Conservation (phyloP, 1,140 invertebrate species). For the Octopus sinensis region DNA sequence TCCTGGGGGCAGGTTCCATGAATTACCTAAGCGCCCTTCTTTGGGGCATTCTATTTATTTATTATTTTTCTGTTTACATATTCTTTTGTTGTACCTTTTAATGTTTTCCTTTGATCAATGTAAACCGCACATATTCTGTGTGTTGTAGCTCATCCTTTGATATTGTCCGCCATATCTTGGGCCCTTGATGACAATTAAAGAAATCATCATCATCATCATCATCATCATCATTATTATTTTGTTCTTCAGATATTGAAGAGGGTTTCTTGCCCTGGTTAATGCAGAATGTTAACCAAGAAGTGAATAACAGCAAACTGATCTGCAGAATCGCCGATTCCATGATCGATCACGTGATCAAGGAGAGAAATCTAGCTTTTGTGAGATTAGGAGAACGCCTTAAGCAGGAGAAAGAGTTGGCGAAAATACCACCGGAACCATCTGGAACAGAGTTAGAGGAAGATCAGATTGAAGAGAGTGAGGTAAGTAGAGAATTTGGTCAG, state of each 20-base stretch:
- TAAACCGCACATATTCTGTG: no score
- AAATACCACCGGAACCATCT: slow-evolving; percentile 10
- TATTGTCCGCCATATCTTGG: no score
- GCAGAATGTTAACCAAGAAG: slow-evolving; percentile 74
- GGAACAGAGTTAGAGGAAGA: slow-evolving; percentile 23
- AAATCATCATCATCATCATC: no score
- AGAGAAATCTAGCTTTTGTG: slow-evolving; percentile 38
- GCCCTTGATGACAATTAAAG: no score
- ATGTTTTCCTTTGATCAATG: no score
- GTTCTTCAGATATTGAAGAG: slow-evolving; percentile 64
- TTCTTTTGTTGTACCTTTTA: no score
- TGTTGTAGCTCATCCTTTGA: no score
- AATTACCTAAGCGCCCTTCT: no score
- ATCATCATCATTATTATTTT: not conserved
- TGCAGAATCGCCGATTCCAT: slow-evolving; percentile 71
- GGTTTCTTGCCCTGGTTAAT: slow-evolving; percentile 85
- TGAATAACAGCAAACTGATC: slow-evolving; percentile 75
- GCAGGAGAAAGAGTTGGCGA: slow-evolving; percentile 1
- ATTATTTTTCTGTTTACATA: no score
- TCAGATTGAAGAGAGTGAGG: slow-evolving; percentile 15
- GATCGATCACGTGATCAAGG: slow-evolving; percentile 48
- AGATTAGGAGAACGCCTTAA: slow-evolving; percentile 27
- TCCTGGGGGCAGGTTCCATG: no score
- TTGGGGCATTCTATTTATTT: no score
- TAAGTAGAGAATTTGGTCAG: no score